Evolutionary conservation across 2,113 vertebrate species (phyloP).

Genomic region (Arizona elegans): DNA sequence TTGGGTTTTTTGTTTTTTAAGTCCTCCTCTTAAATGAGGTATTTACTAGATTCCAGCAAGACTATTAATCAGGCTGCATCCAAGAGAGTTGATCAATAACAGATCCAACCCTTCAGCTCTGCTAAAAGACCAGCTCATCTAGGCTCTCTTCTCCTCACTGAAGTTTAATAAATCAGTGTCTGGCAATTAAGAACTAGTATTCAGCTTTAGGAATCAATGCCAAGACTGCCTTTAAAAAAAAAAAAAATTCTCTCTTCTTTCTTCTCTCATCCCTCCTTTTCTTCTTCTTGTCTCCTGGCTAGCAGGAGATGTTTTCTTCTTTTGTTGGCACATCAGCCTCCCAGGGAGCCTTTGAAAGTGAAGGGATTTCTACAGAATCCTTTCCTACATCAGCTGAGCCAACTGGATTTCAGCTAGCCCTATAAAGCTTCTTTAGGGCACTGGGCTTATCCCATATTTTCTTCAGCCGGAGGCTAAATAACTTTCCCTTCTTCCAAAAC

Average conservation of each 20-base stretch:
- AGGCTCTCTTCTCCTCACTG: background rate
- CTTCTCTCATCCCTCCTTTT: background rate
- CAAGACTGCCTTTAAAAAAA: background rate
- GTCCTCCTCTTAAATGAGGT: background rate
- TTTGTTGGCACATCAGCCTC: background rate
- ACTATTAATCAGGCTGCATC: background rate
- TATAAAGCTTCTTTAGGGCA: background rate
- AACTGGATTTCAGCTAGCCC: background rate
- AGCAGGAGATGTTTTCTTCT: background rate
- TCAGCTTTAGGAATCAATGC: background rate
- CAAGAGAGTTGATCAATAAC: background rate
- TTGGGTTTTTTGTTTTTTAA: background rate
- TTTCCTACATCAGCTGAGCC: background rate
- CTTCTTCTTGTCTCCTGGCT: background rate
- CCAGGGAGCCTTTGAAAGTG: background rate
- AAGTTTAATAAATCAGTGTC: background rate
- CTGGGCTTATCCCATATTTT: background rate
- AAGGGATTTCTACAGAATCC: accelerated
- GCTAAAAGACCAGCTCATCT: background rate
- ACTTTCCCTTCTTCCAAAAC: background rate
- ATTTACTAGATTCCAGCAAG: background rate
- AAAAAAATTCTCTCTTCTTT: too few species aligned
- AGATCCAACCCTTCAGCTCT: background rate
- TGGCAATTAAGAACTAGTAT: background rate
- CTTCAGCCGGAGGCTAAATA: background rate